Conservation (phyloP, 2,113 vertebrate species). For the Syngnathoides biaculeatus region DNA sequence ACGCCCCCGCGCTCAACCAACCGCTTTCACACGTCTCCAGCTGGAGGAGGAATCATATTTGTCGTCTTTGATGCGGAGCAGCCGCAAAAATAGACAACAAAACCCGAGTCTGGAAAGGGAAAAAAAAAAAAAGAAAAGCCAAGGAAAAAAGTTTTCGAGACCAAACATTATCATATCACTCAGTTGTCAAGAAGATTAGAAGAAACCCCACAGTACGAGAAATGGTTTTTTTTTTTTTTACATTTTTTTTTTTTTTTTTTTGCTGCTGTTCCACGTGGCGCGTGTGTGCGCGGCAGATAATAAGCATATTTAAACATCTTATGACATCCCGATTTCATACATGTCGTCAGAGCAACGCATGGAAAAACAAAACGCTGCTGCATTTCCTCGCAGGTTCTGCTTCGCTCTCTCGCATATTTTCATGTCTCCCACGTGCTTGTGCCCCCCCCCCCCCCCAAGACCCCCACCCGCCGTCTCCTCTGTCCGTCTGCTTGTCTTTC, state of each 20-base stretch:
- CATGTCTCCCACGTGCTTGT: slow-evolving; percentile 68
- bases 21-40: slow-evolving; percentile 73
- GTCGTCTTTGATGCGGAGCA: slow-evolving; percentile 60
- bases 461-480: slow-evolving; percentile 53
- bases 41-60: slow-evolving; percentile 69
- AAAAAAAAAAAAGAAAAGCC: no score
- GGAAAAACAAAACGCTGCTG: slow-evolving; percentile 61
- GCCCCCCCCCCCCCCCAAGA: slow-evolving; percentile 42
- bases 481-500: slow-evolving; percentile 73
- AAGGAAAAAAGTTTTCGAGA: slow-evolving; percentile 47
- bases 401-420: slow-evolving; percentile 68
- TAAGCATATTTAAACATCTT: slow-evolving; percentile 68
- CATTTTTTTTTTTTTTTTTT: slow-evolving; percentile 19
- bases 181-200: slow-evolving; percentile 49
- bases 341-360: slow-evolving; percentile 63
- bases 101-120: slow-evolving; percentile 51
- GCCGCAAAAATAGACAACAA: slow-evolving; percentile 62
- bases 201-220: slow-evolving; percentile 28
- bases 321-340: slow-evolving; percentile 72
- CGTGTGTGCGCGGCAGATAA: slow-evolving; percentile 61
- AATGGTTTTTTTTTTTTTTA: slow-evolving; percentile 18
- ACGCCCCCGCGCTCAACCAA: slow-evolving; percentile 66
- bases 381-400: slow-evolving; percentile 72
- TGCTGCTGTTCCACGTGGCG: slow-evolving; percentile 26
- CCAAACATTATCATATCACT: slow-evolving; percentile 38